Percentiles rank a stretch among this genome's conserved stretches.
Evolutionary conservation across 2,113 vertebrate species (phyloP).

Genomic region (Scomber japonicus): DNA sequence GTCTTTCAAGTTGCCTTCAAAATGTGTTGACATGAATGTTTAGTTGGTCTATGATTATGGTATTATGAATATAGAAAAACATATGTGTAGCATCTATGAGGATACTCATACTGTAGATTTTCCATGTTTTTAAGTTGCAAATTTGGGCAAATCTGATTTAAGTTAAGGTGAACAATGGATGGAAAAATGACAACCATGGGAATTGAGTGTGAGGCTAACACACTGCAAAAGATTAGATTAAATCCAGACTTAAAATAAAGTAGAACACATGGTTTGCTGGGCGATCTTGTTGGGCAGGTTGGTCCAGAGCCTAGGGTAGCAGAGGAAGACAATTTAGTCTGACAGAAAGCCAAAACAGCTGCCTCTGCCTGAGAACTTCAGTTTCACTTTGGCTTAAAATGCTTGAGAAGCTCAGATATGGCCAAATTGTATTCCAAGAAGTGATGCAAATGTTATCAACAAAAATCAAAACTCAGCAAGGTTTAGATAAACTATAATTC

Average conservation of each 20-base stretch:
- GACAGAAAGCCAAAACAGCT: conserved; percentile 3
- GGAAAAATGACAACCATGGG: no score
- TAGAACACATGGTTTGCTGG: conserved; percentile 19
- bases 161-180: no score
- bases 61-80: not conserved
- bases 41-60: conserved; percentile 3
- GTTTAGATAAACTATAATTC: no score
- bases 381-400: not conserved
- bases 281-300: conserved; percentile 25
- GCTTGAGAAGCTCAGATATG: not conserved
- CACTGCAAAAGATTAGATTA: not conserved
- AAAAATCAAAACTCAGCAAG: not conserved
- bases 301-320: conserved; percentile 17
- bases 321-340: conserved; percentile 11
- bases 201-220: not conserved
- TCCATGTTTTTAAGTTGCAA: conserved; percentile 6
- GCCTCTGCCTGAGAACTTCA: not conserved
- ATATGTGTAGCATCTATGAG: not conserved
- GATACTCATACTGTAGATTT: not conserved
- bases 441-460: not conserved
- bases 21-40: conserved; percentile 5
- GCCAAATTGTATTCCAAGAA: not conserved
- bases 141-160: not conserved
- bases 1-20: conserved; percentile 2
- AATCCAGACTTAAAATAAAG: conserved; percentile 1